Evolutionary conservation across 1,140 invertebrate species (phyloP).

Genomic region (Penaeus indicus): DNA sequence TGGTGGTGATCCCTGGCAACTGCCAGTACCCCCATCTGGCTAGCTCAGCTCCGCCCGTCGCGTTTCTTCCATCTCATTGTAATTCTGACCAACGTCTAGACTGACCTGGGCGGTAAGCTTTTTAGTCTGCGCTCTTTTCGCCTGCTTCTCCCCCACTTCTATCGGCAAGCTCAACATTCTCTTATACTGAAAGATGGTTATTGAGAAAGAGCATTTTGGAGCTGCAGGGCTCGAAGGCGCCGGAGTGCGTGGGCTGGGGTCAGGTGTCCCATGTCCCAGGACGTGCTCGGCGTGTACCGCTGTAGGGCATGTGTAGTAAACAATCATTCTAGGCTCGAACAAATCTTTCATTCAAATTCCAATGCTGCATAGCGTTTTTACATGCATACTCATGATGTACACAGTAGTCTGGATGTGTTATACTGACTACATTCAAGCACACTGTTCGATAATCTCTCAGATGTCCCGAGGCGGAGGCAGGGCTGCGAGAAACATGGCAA

Average conservation of each 20-base stretch:
- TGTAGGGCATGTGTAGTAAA: constrained; percentile 58
- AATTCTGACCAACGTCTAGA: constrained; percentile 65
- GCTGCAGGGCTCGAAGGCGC: background rate
- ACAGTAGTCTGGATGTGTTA: background rate
- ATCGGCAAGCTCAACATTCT: constrained; percentile 21
- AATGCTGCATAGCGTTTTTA: background rate
- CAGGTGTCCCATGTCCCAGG: constrained; percentile 44
- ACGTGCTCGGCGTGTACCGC: constrained; percentile 43
- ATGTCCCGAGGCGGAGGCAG: constrained; percentile 62
- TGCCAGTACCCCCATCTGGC: constrained; percentile 53
- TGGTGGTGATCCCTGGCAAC: constrained; percentile 43
- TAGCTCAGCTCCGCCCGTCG: constrained; percentile 57
- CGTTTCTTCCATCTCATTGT: constrained; percentile 64
- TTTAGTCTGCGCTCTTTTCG: constrained; percentile 58
- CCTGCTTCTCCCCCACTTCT: constrained; percentile 46
- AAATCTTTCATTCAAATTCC: no score
- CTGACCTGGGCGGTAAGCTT: constrained; percentile 65
- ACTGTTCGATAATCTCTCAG: constrained; percentile 43
- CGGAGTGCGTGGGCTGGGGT: background rate
- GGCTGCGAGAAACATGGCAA: constrained; percentile 60
- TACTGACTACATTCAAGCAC: background rate
- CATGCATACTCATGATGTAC: background rate
- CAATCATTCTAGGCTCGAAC: constrained; percentile 32
- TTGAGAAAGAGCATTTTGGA: background rate
- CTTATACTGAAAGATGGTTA: constrained; percentile 19